A percentile compares a stretch with the other conserved stretches of the same genome.
Conservation (phyloP, 2,888 invertebrate genomes). For the Morpho deidamia region DNA sequence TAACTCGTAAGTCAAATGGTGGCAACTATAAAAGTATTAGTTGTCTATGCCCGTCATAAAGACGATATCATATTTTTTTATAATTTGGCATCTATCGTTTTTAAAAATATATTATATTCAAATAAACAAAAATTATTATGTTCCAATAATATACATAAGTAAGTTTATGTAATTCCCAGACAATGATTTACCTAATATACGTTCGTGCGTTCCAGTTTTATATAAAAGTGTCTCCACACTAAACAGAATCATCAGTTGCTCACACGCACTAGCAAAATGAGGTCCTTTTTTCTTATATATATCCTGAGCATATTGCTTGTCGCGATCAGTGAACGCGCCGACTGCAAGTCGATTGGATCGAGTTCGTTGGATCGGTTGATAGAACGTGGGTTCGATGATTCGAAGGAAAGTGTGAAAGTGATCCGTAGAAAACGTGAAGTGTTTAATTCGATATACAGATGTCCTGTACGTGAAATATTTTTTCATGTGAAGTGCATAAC, state of each 20-base stretch:
- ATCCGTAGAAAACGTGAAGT: not conserved
- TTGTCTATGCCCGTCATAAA: too few species aligned
- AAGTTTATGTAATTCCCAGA: not conserved
- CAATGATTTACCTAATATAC: not conserved
- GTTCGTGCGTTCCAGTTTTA: not conserved
- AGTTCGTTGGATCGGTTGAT: not conserved
- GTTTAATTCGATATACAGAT: not conserved
- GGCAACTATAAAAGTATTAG: too few species aligned
- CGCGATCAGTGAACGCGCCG: not conserved
- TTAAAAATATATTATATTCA: too few species aligned
- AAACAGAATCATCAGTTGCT: conserved; percentile 4
- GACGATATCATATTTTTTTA: too few species aligned
- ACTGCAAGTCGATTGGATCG: not conserved
- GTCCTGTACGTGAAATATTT: not conserved
- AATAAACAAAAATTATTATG: not conserved
- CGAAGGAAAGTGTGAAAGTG: not conserved
- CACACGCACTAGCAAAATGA: conserved; percentile 2
- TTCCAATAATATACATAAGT: not conserved
- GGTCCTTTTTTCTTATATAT: conserved; percentile 2
- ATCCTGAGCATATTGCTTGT: not conserved
- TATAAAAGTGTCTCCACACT: conserved; percentile 7
- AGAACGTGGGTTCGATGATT: not conserved
- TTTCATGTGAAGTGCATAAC: not conserved
- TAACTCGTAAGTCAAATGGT: too few species aligned
- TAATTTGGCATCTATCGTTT: too few species aligned